Base-by-base conservation (phyloP, 2,888 invertebrate genomes). In the Sinodicranocentrus sp. region DNA sequence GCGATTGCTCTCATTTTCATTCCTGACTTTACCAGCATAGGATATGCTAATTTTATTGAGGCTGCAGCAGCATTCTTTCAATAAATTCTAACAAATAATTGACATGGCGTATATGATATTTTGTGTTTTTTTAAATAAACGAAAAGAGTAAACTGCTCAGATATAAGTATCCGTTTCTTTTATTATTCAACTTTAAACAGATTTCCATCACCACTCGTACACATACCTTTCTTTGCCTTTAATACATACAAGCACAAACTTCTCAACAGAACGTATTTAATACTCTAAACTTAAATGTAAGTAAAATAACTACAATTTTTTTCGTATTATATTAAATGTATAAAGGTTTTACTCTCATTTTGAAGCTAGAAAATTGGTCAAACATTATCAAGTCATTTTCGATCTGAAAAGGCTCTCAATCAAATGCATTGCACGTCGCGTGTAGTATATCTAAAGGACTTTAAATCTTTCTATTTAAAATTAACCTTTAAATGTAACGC, bases 131-230 rank as follows among this genome's bases (percentile, higher is more conserved):
- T n/a, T n/a, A n/a, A n/a, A n/a, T n/a, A n/a, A n/a, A n/a, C n/a
- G n/a, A n/a, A n/a, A n/a, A n/a, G n/a, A n/a, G n/a, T n/a, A n/a
- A n/a, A 19, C 3, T 23, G 23, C 10, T 63, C 26, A 39, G 19
- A 39, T 67, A 44, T 52, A 26, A 44, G 76, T 65, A 84, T 79
- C 75, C 79, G 68, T 48, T 76, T 71, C 52, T 26, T 84, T 84
- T 82, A 82, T 80, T 84, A 57, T 65, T 84, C 85, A 85, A 82
- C 78, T 85, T 82, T 85, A 82, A 85, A 82, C 85, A 73, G 71
- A 76, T 80, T 82, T 82, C 85, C 85, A 78, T 85, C 85, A 85
- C 85, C 85, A 85, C 67, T 85, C 82, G 71, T 67, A 84, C 80
- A 82, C 79, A 79, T 61, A 79, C 79, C 52, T 48, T 19, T 39